A percentile compares a stretch with the other conserved stretches of the same genome.
These are phyloP conservation scores for Campylomormyrus numenius DNA, from an alignment of 2,113 vertebrate genomes.

Conservation along the genomic window DNA sequence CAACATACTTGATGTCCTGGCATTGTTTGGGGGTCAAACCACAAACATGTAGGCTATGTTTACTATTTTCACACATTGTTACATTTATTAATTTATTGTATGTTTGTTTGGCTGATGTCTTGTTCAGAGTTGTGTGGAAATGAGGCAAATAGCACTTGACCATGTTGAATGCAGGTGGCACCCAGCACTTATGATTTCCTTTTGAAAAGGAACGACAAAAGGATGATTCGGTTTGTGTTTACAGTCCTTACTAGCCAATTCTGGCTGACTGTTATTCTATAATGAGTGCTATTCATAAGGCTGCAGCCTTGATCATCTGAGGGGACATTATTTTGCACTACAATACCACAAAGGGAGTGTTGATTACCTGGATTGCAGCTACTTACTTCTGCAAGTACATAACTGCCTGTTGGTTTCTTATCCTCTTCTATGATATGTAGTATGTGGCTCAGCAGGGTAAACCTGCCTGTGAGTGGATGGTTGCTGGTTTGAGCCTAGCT, in stretches of 20 bases:
- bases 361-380: neutral
- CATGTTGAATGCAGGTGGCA: neutral
- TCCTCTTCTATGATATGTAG: neutral
- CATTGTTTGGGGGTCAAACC: too few relatives aligned
- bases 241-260: neutral
- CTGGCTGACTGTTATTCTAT: neutral
- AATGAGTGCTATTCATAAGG: neutral
- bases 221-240: neutral
- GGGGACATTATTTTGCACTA: neutral
- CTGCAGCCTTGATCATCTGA: neutral
- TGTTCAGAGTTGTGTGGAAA: neutral
- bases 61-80: too few relatives aligned
- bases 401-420: neutral
- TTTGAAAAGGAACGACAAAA: neutral
- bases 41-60: too few relatives aligned
- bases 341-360: neutral
- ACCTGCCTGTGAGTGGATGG: neutral
- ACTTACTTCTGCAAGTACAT: neutral
- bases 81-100: too few relatives aligned
- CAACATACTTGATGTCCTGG: too few relatives aligned
- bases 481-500: neutral
- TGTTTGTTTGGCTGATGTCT: neutral
- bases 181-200: neutral
- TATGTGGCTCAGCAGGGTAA: neutral
- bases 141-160: neutral